A percentile compares a stretch with the other conserved stretches of the same genome.
These are phyloP conservation scores for Diorhabda sublineata DNA, from an alignment of 1,140 invertebrate genomes.

Conservation along the genomic window DNA sequence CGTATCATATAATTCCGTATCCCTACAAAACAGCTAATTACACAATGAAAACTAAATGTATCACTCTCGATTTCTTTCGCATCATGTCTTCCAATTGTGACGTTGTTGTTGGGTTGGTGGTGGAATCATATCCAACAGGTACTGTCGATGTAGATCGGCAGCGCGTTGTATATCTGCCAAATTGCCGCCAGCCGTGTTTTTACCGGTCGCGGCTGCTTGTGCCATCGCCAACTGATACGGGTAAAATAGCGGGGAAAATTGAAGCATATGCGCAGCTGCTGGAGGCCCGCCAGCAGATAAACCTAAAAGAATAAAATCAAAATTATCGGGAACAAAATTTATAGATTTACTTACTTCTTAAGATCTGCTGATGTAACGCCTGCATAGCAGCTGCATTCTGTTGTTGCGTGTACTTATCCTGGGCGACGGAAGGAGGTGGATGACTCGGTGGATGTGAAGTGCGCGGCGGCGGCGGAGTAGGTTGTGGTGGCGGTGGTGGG, in stretches of 20 bases:
- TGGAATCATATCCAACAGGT: slow-evolving; percentile 95
- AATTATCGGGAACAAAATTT: neutral
- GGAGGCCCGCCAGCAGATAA: slow-evolving; percentile 53
- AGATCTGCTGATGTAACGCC: slow-evolving; percentile 71
- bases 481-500: slow-evolving; percentile 43
- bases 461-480: slow-evolving; percentile 39
- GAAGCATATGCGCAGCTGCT: slow-evolving; percentile 69
- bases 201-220: slow-evolving; percentile 55
- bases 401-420: slow-evolving; percentile 60
- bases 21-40: neutral
- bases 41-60: neutral
- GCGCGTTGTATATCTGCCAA: slow-evolving; percentile 74
- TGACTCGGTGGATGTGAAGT: slow-evolving; percentile 33
- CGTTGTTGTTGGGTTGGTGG: slow-evolving; percentile 47
- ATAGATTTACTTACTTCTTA: slow-evolving; percentile 57
- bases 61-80: slow-evolving; percentile 20
- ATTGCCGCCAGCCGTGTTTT: slow-evolving; percentile 47
- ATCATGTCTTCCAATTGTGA: slow-evolving; percentile 49
- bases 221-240: slow-evolving; percentile 70
- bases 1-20: neutral
- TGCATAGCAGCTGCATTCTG: slow-evolving; percentile 70
- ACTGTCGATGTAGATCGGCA: slow-evolving; percentile 89
- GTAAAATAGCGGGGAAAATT: slow-evolving; percentile 79
- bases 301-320: slow-evolving; percentile 30
- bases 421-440: slow-evolving; percentile 52